These are phyloP conservation scores for Acropora tenuis DNA, from an alignment of 64 coral and sea anemone genomes.

Conservation along the genomic window DNA sequence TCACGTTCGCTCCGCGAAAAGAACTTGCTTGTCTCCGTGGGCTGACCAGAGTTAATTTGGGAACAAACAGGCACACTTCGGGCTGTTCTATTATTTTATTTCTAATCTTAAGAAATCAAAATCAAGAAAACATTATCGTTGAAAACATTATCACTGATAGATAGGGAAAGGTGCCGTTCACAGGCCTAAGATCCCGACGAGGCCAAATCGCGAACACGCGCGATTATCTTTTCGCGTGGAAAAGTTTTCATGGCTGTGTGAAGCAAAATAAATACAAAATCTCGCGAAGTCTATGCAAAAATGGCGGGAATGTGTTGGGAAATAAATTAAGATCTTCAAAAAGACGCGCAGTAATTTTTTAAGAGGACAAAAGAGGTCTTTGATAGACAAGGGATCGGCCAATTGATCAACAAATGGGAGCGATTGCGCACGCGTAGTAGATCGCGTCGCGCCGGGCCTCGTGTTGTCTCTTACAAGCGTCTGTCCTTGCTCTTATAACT, in stretches of 20 bases:
- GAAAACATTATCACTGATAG: neutral
- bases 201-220: neutral
- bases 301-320: conserved; percentile 10
- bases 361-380: neutral
- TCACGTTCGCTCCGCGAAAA: too few relatives aligned
- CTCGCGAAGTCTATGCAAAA: neutral
- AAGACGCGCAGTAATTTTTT: neutral
- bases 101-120: too few relatives aligned
- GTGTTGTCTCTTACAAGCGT: conserved; percentile 73
- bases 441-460: conserved; percentile 37
- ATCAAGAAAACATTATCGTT: too few relatives aligned
- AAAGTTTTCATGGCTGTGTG: neutral
- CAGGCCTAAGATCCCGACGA: neutral
- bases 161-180: neutral
- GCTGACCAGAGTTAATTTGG: too few relatives aligned
- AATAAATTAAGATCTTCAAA: neutral
- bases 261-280: neutral
- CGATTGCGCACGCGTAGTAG: conserved; percentile 50
- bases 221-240: neutral
- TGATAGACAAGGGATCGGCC: conserved; percentile 36
- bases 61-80: too few relatives aligned
- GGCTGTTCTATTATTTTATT: too few relatives aligned
- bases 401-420: neutral
- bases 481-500: conserved; percentile 62
- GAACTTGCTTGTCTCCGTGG: too few relatives aligned